Evolutionary conservation across 2,797 vertebrate genomes (phyloP), one percentile per base, ranked within the genome.

Genomic region (Amphiprion clarkii): DNA sequence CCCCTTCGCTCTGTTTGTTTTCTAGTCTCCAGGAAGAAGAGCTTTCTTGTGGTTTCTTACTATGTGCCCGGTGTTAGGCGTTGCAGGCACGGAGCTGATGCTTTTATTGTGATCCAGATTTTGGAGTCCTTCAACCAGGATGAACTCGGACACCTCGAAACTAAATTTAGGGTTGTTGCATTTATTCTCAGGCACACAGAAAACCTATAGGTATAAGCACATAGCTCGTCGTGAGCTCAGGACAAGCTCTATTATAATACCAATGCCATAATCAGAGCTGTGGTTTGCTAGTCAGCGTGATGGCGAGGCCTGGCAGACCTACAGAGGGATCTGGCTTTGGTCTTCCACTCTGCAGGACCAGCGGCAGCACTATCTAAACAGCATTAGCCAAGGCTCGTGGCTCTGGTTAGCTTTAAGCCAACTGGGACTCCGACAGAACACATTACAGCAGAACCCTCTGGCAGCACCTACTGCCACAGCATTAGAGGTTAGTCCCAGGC

Each of bases 181-280:
- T 8, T 49, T 19, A 21, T 51, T 51, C n/a, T 51, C 8, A 21
- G 19, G 11, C n/a, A 51, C n/a, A 49, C 48, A 49, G 17, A 49
- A 49, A 21, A 51, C n/a, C n/a, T 21, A 1, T n/a, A 48, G 46
- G 7, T 48, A 51, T 10, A 44, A 44, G 42, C 42, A 16, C 58
- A 44, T 71, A 36, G 10, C 10, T 11, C 8, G 36, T 12, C 55
- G 19, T 39, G 13, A 36, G 29, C 14, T 31, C 56, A 55, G 27
- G 23, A 16, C 36, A 25, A 13, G 67, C 77, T 82, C 59, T 49
- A 36, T 42, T 61, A 52, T 51, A 62, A 64, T 5, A 51, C 60
- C 56, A 79, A 81, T 88, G 82, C 87, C 73, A 75, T 90, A 84
- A 92, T 91, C 89, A 92, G 84, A 89, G 91, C 87, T 87, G 87